Evolutionary conservation across 2,113 vertebrate genomes (phyloP).

Genomic region (Colaptes auratus): DNA sequence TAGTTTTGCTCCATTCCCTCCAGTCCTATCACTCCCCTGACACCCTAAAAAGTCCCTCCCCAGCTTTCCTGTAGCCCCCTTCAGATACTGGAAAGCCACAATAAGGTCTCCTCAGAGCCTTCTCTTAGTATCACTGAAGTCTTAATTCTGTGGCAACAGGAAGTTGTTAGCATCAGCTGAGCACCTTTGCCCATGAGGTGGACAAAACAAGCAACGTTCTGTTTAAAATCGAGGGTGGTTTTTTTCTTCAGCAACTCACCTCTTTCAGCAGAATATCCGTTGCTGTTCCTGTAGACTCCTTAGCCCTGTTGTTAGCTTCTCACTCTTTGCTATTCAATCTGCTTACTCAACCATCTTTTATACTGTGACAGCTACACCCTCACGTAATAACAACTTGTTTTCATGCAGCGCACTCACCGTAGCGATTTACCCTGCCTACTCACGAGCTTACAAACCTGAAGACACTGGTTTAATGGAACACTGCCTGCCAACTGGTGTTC

Average conservation of each 20-base stretch:
- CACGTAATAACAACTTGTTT: constrained; percentile 16
- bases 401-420: background rate
- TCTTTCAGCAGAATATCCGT: background rate
- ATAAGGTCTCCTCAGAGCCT: too few relatives aligned
- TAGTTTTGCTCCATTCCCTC: too few relatives aligned
- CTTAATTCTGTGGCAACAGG: background rate
- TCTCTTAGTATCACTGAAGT: background rate
- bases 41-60: too few relatives aligned
- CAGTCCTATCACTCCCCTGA: too few relatives aligned
- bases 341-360: constrained; percentile 55
- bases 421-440: constrained; percentile 46
- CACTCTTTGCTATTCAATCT: background rate
- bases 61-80: too few relatives aligned
- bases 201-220: background rate
- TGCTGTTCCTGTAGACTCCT: background rate
- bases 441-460: constrained; percentile 3
- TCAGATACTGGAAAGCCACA: too few relatives aligned
- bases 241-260: constrained; percentile 24
- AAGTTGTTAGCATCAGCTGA: background rate
- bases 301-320: background rate
- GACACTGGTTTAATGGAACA: background rate
- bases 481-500: background rate
- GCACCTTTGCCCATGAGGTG: background rate
- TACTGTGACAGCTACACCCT: constrained; percentile 56
- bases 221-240: background rate